Base-by-base conservation (phyloP, 2,888 invertebrate species). In the Neuroscelio doddi region DNA sequence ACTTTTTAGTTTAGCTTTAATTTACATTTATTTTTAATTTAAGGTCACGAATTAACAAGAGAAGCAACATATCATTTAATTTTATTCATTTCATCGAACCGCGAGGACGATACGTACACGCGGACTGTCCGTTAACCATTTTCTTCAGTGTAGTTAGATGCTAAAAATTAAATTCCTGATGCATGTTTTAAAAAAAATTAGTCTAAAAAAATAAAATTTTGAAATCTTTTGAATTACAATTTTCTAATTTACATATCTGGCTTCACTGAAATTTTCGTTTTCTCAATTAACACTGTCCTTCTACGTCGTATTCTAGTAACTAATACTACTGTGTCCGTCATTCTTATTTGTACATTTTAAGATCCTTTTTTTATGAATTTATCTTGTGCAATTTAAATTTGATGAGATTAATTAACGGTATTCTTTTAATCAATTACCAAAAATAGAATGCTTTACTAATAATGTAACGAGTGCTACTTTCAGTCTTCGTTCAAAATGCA, bases 61-160 rank as follows among this genome's bases (percentile, higher is more conserved):
- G 79, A 81, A 80, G 76, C 79, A 77, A 82, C 82, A 82, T 82
- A 82, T 82, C 82, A 82, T 80, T 80, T 81, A 77, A 79, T 80
- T 81, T 78, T 77, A 80, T 82, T 81, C 73, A 79, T 78, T 81
- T 80, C 70, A 67, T 38, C 53, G 72, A 68, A 72, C 64, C 66
- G 68, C 52, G 65, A 36, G 49, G 59, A 41, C 57, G 24, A 24
- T 27, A 47, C 21, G 5, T 17, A 49, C 62, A 53, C 26, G 50
- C 57, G 51, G 53, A 26, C 61, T 65, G 44, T 47, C 51, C 56
- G 59, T 65, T 65, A 61, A 61, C 57, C 47, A 45, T 61, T 61
- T 59, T 49, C 49, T 14, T 47, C 51, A 57, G 56, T 59, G 61
- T 61, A 57, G 65, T 57, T 53, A 61, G 65, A 61, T 44, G 17